Evolutionary conservation across 1,140 invertebrate genomes (phyloP), one percentile per base, ranked within the genome.

Genomic region (Trichogramma pretiosum): DNA sequence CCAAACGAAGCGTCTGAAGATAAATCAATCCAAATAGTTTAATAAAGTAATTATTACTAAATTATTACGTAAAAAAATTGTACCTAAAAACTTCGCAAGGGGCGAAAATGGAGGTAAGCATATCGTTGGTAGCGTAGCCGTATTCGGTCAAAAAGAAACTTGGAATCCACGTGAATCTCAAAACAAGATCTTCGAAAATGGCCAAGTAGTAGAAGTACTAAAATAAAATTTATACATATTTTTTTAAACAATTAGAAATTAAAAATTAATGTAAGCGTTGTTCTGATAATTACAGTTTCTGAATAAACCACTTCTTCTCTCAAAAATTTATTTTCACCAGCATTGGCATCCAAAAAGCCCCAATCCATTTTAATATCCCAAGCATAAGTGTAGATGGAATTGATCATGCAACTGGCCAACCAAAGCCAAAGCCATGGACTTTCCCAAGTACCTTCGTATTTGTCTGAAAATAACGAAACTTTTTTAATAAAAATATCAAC

Each of bases 171-270:
- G 85, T 80, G 65, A 98, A 97, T 56, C 96, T 78, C 18, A 99
- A 68, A 24, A 98, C 70, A 50, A 96, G 83, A 74, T 99, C 94
- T 74, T 98, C 93, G 35, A 98, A 75, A 43, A 98, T 95, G 21
- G 94, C 95, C 73, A 96, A 92, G 67, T 99, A 99, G 68, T 98
- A 98, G 62, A 93, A 98, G 52, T 78, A 78, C 84, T 89, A 61
- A 74, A 77, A 62, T 33, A 61, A 53, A 59, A 28, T 8, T 45
- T 45, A 38, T n/a, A n/a, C 21, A 21, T 21, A 17, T 21, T 44
- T 5, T 19, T 35, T 43, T 17, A 26, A 18, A 8, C 17, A 3
- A 40, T 21, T n/a, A n/a, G n/a, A n/a, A n/a, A n/a, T n/a, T n/a
- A n/a, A n/a, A n/a, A n/a, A n/a, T n/a, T n/a, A n/a, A n/a, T n/a